Percentiles rank a stretch among this genome's conserved stretches.
Evolutionary conservation across 2,797 vertebrate species (phyloP).

Genomic region (Neopelma chrysocephalum): DNA sequence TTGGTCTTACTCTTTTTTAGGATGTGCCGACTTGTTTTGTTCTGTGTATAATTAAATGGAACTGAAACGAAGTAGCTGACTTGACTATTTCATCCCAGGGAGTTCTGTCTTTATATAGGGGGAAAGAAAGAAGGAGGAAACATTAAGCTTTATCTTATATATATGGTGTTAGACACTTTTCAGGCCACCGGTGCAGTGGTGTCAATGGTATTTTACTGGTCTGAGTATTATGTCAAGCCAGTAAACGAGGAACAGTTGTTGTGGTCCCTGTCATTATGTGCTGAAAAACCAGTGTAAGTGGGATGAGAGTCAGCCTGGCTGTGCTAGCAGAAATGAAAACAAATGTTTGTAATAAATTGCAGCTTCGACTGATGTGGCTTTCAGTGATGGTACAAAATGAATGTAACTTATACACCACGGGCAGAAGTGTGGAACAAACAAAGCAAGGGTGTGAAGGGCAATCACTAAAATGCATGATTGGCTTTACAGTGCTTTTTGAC

Average conservation of each 20-base stretch:
- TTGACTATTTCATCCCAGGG: neutral
- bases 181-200: neutral
- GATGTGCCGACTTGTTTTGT: neutral
- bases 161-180: neutral
- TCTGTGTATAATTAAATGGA: neutral
- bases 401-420: neutral
- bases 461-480: neutral
- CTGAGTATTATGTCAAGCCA: neutral
- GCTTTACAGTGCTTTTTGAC: neutral
- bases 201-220: neutral
- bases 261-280: neutral
- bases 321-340: constrained; percentile 20
- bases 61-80: neutral
- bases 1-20: neutral
- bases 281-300: neutral
- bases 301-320: neutral
- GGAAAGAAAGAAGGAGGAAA: neutral
- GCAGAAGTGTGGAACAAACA: neutral
- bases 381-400: neutral
- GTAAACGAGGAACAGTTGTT: neutral
- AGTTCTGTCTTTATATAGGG: neutral
- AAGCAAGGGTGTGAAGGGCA: neutral
- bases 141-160: neutral
- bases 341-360: constrained; percentile 31
- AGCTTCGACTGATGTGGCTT: neutral